Conservation (phyloP, 2,888 invertebrate genomes). For the Apamea anceps region DNA sequence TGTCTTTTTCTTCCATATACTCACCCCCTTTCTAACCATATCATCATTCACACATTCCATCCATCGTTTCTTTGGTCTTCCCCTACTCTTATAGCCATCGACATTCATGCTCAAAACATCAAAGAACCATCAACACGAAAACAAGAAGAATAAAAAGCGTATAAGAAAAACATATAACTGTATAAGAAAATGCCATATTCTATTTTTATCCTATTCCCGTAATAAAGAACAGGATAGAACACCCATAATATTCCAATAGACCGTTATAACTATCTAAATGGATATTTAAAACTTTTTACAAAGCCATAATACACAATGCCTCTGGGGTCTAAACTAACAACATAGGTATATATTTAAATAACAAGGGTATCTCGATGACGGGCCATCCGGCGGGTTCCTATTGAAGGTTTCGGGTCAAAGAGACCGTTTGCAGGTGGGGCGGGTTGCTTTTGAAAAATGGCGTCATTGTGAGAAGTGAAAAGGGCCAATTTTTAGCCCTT, state of each 20-base stretch:
- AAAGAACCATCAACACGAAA: background rate
- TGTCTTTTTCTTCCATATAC: too few relatives aligned
- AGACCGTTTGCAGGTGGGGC: constrained; percentile 47
- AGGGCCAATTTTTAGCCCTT: constrained; percentile 51
- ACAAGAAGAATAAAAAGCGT: background rate
- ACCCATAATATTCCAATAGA: constrained; percentile 35
- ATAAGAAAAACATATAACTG: background rate
- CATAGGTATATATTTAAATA: constrained; percentile 58
- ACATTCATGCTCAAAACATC: background rate
- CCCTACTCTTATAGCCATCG: too few relatives aligned
- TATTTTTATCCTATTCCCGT: background rate
- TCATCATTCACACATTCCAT: too few relatives aligned
- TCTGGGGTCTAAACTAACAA: constrained; percentile 50
- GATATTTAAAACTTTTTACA: constrained; percentile 61
- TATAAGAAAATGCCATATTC: background rate
- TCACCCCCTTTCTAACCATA: too few relatives aligned
- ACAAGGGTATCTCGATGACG: constrained; percentile 64
- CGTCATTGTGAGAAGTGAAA: constrained; percentile 50
- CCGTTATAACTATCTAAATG: constrained; percentile 59
- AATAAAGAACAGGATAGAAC: constrained; percentile 27
- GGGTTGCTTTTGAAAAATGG: constrained; percentile 61
- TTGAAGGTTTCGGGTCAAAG: constrained; percentile 63
- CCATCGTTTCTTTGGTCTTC: too few relatives aligned
- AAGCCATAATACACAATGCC: constrained; percentile 49
- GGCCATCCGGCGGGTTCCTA: constrained; percentile 65